Conservation (phyloP, 1,140 invertebrate species). For the Drosophila virilis region DNA sequence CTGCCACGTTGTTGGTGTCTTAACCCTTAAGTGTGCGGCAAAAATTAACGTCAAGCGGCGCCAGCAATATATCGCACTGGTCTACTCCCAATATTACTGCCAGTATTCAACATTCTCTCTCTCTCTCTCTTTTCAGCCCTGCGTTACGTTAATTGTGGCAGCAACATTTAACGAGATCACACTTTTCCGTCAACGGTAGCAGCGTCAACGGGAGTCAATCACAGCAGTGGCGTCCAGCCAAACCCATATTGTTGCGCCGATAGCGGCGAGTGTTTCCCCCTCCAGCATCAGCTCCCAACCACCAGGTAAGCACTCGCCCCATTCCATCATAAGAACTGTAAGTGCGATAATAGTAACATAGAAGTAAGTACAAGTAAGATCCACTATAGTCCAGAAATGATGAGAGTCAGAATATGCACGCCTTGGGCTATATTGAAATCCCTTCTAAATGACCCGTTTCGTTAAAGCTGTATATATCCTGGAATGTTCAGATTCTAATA, state of each 20-base stretch:
- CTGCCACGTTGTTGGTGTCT: neutral
- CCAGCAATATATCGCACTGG: slow-evolving; percentile 7
- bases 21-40: slow-evolving; percentile 46
- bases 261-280: slow-evolving; percentile 83
- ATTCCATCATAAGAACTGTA: neutral
- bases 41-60: slow-evolving; percentile 33
- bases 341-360: neutral
- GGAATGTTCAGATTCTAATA: too few species aligned
- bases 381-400: too few species aligned
- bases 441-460: too few species aligned
- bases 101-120: neutral
- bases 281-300: slow-evolving; percentile 83
- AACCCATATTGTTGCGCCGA: slow-evolving; percentile 83
- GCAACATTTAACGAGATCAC: neutral
- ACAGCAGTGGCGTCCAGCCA: slow-evolving; percentile 84
- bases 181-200: slow-evolving; percentile 30
- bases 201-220: slow-evolving; percentile 49
- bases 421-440: too few species aligned
- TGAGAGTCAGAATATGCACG: too few species aligned
- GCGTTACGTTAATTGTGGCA: neutral
- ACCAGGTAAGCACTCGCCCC: slow-evolving; percentile 63
- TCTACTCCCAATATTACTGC: neutral
- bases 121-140: slow-evolving; percentile 15
- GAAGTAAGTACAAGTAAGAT: too few species aligned
- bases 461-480: too few species aligned